Evolutionary conservation across 2,113 vertebrate species (phyloP).

Genomic region (Phylloscopus trochiloides): DNA sequence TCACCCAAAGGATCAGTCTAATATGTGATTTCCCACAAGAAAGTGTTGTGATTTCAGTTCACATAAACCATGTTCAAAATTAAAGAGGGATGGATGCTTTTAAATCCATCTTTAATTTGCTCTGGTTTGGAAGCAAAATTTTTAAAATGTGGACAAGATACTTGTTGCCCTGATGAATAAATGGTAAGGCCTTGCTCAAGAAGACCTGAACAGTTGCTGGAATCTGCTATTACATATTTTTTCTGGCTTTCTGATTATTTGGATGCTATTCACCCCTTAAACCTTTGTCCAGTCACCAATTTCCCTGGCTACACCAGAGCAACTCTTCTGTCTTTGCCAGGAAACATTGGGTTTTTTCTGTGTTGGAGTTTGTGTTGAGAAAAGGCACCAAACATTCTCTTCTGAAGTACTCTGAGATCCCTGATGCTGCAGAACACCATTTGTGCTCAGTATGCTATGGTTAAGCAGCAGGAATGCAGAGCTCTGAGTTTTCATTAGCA

Average conservation of each 20-base stretch:
- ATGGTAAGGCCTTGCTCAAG: background rate
- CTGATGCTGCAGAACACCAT: background rate
- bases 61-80: background rate
- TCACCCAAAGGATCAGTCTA: background rate
- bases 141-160: background rate
- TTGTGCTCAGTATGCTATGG: background rate
- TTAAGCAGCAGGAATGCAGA: background rate
- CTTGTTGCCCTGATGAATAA: background rate
- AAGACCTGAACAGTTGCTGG: background rate
- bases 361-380: background rate
- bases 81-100: background rate
- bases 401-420: background rate
- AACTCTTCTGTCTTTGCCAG: background rate
- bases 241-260: background rate
- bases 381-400: background rate
- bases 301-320: background rate
- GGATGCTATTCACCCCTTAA: background rate
- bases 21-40: background rate
- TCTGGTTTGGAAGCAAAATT: background rate
- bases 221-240: background rate
- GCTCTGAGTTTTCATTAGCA: background rate
- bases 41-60: background rate
- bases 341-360: rapidly evolving
- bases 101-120: background rate
- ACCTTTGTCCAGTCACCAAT: background rate